Evolutionary conservation across 2,113 vertebrate species (phyloP), one percentile per base, ranked within the genome.

Genomic region (Ameiurus melas): DNA sequence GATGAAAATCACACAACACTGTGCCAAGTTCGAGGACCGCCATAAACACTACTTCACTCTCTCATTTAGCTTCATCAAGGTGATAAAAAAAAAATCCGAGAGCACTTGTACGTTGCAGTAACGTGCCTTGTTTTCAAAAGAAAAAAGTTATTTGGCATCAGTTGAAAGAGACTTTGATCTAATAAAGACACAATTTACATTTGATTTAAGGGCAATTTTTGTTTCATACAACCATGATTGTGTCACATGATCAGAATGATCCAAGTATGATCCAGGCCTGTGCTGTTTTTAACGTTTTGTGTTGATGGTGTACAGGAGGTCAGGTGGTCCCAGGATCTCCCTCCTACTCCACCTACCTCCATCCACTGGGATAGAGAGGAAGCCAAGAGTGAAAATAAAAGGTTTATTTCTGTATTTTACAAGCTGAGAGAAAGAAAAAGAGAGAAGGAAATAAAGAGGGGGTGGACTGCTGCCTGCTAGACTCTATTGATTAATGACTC

Each of bases 401-500:
- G 4, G 12, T 33, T 57, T 82, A 82, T 88, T 79, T 51, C 55
- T 25, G 51, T 39, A 39, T 17, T 60, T 55, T 62, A 16, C 55
- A 39, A 36, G 20, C 19, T 33, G 84, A 71, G 85, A 51, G 86
- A 73, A 83, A 64, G 86, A 64, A 39, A 85, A 68, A 73, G 68
- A 85, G 9, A 57, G 84, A 73, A 92, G 87, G 86, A 89, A 80
- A 58, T 85, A 85, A 92, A 87, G 92, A 92, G 92, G 33, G 89
- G 89, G 91, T 17, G 86, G 88, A 83, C 85, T 70, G 84, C 66
- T 85, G 86, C 87, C 84, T 84, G 86, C 85, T 51, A 89, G 93
- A 92, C 89, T 91, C 79, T 94, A 95, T 93, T 95, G 93, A 95
- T 95, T 95, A 94, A 94, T 94, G 92, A 93, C 92, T 92, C 91